Evolutionary conservation across 35 echinoderm and acorn worm genomes (phyloP).

Genomic region (Ptychodera flava): DNA sequence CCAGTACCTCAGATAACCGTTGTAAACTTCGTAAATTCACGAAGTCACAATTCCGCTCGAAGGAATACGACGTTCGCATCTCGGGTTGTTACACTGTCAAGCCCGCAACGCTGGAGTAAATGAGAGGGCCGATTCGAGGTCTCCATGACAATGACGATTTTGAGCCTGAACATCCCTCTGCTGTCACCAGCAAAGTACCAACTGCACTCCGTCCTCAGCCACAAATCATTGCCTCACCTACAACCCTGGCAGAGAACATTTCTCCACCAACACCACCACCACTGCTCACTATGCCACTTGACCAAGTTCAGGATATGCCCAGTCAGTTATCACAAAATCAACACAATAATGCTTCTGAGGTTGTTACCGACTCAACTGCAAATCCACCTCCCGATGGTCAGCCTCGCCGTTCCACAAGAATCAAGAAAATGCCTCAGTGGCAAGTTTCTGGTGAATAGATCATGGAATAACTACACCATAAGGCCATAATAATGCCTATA

Average conservation of each 20-base stretch:
- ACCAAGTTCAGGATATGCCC: neutral
- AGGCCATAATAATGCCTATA: neutral
- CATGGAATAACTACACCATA: neutral
- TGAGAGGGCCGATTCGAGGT: neutral
- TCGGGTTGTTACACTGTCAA: neutral
- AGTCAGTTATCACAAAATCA: neutral
- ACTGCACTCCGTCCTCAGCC: neutral
- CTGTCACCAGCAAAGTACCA: neutral
- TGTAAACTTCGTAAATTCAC: slow-evolving; percentile 18
- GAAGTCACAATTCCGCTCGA: slow-evolving; percentile 17
- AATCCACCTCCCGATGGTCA: neutral
- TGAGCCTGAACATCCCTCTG: neutral
- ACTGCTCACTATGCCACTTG: neutral
- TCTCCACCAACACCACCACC: neutral
- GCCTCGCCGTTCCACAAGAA: neutral
- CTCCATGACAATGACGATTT: neutral
- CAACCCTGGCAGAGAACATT: no score
- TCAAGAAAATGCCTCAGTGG: neutral
- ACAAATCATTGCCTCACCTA: neutral
- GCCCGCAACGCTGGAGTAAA: neutral
- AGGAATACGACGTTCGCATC: slow-evolving; percentile 9
- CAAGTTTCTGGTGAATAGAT: neutral
- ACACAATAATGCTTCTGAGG: neutral
- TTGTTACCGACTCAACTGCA: neutral
- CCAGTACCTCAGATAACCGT: slow-evolving; percentile 2